Evolutionary conservation across 2,888 invertebrate species (phyloP), one percentile per base, ranked within the genome.

Genomic region (Pammene fasciana): DNA sequence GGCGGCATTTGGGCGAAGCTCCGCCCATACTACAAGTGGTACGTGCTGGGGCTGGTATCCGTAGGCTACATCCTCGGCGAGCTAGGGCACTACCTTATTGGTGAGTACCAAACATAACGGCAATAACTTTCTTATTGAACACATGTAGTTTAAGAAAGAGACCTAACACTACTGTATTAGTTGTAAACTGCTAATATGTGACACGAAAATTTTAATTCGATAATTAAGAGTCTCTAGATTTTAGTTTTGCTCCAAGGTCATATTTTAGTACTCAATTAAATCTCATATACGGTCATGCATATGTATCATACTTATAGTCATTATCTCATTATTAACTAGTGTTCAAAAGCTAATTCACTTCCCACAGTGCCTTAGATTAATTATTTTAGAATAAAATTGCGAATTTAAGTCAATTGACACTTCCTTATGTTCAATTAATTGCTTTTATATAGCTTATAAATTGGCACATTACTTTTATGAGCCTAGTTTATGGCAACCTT

Each of bases 31-130:
- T 97, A 97, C 91, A 96, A 95, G 81, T 94, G 95, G 82, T 97
- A 97, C 85, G 97, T 96, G 74, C 89, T 97, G 78, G 96, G 94
- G 36, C 90, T 97, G 73, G 94, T 97, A 71, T 96, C 97, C 64
- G 86, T 97, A 65, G 97, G 97, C 72, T 97, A 97, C 87, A 95
- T 97, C 71, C 92, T 97, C 26, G 97, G 97, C 14, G 97, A 97
- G 85, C 90, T 97, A 73, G 97, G 97, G 38, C 97, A 97, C 86
- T 97, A 97, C 86, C 93, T 97, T 73, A 97, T 97, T 76, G 97
- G 97, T 88, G 78, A 91, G 91, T 75, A 5, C 8, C 11, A 43
- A 43, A 26, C 38, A 38, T 18, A 5, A 9, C 5, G 14, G 6
- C 10, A 16, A 50, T 1, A 10, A 4, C 0, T n/a, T n/a, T n/a